Conservation (phyloP, 2,888 invertebrate genomes). For the Apomyelois bistriatella region DNA sequence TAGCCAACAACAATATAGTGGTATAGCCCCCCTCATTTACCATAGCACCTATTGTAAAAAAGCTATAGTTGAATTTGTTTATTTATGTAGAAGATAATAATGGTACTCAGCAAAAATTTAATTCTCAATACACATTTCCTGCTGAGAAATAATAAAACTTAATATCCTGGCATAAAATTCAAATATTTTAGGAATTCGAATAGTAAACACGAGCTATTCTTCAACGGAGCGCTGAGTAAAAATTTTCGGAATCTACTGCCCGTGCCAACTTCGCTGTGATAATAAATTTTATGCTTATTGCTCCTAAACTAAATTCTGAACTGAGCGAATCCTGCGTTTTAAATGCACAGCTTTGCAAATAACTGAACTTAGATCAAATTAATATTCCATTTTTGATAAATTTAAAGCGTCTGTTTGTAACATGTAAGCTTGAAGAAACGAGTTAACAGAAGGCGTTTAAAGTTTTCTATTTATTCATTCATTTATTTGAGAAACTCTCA, state of each 20-base stretch:
- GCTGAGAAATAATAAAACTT: background rate
- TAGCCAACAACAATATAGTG: too few relatives aligned
- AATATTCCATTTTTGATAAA: too few relatives aligned
- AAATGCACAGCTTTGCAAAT: slow-evolving; percentile 15
- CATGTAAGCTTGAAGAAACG: too few relatives aligned
- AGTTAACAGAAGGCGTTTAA: too few relatives aligned
- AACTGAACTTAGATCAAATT: background rate
- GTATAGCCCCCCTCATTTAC: too few relatives aligned
- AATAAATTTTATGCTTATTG: slow-evolving; percentile 13
- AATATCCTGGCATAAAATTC: background rate
- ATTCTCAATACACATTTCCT: background rate
- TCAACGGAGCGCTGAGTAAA: background rate
- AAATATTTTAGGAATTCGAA: background rate
- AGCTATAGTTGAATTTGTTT: too few relatives aligned
- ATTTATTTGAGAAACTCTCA: too few relatives aligned
- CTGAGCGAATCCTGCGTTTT: slow-evolving; percentile 3
- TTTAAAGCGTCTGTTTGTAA: too few relatives aligned
- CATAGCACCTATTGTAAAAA: too few relatives aligned
- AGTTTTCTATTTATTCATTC: too few relatives aligned
- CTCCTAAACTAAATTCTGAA: slow-evolving; percentile 10
- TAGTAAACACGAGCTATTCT: background rate
- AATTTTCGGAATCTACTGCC: background rate
- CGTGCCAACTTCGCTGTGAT: slow-evolving; percentile 5
- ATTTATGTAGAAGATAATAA: too few relatives aligned
- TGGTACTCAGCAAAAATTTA: too few relatives aligned